Conservation (phyloP, 2,888 invertebrate genomes). For the Nysson spinosus region DNA sequence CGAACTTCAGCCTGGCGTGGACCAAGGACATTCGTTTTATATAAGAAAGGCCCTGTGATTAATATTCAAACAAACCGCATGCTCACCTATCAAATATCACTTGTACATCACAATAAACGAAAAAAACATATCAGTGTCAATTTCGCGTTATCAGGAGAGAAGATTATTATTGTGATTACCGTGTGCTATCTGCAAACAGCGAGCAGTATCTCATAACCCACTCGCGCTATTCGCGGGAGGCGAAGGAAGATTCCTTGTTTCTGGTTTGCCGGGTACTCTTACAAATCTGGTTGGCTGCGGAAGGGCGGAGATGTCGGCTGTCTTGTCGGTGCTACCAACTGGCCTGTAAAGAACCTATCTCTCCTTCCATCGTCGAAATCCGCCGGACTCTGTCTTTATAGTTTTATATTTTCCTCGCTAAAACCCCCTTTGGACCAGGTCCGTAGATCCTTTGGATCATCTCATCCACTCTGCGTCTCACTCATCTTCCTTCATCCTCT, state of each 20-base stretch:
- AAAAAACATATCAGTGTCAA: constrained; percentile 13
- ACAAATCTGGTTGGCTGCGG: constrained; percentile 64
- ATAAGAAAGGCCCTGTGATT: no score
- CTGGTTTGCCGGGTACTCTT: constrained; percentile 60
- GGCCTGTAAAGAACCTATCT: constrained; percentile 70
- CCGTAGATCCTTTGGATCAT: constrained; percentile 56
- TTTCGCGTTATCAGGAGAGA: constrained; percentile 29
- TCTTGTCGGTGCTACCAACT: constrained; percentile 74
- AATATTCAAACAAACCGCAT: no score
- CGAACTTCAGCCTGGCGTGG: no score
- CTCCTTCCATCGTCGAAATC: constrained; percentile 51
- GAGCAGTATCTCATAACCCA: constrained; percentile 34
- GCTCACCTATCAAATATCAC: no score
- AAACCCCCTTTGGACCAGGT: constrained; percentile 48
- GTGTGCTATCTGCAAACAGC: constrained; percentile 25
- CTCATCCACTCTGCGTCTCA: constrained; percentile 28
- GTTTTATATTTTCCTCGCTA: constrained; percentile 65
- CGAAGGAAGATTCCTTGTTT: constrained; percentile 49
- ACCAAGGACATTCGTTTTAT: no score
- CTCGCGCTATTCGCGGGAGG: constrained; percentile 25
- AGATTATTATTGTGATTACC: constrained; percentile 34
- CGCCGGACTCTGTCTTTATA: constrained; percentile 60
- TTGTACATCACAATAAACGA: no score
- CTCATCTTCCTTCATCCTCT: not conserved
- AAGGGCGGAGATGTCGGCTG: constrained; percentile 73